Conservation (phyloP, 37 sponge, comb jelly and placozoan species). For the Halisarca cf. caerulea region DNA sequence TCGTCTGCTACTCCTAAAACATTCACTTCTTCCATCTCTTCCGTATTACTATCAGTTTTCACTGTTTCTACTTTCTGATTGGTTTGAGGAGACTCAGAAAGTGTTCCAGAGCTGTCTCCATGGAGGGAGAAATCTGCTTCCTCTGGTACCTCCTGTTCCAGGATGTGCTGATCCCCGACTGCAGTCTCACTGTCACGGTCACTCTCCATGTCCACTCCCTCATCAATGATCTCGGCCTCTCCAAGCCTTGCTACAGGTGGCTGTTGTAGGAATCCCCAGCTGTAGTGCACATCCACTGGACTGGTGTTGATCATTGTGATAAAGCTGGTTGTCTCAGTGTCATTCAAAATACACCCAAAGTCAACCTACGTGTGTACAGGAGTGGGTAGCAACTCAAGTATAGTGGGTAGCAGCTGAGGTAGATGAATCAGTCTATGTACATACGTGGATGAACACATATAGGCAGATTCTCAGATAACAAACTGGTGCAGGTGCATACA, state of each 20-base stretch:
- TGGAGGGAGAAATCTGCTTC: no score
- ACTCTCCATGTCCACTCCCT: conserved; percentile 76
- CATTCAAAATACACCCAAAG: conserved; percentile 95
- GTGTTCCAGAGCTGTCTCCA: no score
- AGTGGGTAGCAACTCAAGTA: neutral
- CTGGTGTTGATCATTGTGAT: conserved; percentile 84
- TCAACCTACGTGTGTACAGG: conserved; percentile 62
- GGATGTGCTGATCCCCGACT: neutral
- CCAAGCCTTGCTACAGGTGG: conserved; percentile 53
- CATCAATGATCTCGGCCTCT: conserved; percentile 55
- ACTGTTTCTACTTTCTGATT: no score
- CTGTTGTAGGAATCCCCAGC: conserved; percentile 84
- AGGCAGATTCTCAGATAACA: no score
- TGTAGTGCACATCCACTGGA: conserved; percentile 79
- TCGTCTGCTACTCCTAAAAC: no score
- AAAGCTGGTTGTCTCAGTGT: conserved; percentile 82
- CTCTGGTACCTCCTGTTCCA: neutral
- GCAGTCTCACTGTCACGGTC: conserved; percentile 11
- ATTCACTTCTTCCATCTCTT: no score
- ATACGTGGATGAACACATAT: no score
- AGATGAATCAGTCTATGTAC: neutral
- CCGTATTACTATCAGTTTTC: no score
- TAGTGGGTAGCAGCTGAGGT: neutral
- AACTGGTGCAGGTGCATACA: no score
- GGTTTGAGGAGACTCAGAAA: no score